Percentiles rank a stretch among this genome's conserved stretches.
phyloP scores from a whole-genome alignment of 2,888 invertebrate species.

The Ypsolopha sequella region DNA sequence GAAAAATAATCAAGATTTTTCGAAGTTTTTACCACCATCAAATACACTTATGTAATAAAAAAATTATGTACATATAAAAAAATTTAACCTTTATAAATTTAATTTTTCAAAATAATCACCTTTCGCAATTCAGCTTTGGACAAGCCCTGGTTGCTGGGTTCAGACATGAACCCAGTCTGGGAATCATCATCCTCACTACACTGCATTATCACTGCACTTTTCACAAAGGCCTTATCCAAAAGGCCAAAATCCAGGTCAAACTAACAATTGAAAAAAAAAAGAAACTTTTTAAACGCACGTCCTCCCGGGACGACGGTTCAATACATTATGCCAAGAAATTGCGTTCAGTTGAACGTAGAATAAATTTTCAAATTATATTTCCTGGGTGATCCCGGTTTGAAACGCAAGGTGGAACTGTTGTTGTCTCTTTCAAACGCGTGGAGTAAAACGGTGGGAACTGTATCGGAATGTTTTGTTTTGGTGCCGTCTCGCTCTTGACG shows the following conservation, averaged over 20 bases:
- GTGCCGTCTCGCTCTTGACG: constrained; percentile 47
- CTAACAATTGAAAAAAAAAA: not conserved
- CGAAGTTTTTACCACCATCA: not conserved
- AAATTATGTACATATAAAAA: too few species aligned
- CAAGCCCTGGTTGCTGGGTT: constrained; percentile 66
- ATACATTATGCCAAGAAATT: constrained; percentile 29
- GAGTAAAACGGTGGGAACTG: constrained; percentile 49
- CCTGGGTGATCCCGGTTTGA: not conserved
- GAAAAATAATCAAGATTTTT: not conserved
- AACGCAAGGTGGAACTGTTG: not conserved
- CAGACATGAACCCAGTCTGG: constrained; percentile 54
- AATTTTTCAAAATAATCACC: constrained; percentile 41
- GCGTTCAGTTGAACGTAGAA: constrained; percentile 32
- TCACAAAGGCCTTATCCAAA: constrained; percentile 8
- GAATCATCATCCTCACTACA: constrained; percentile 75
- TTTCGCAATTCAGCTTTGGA: constrained; percentile 79
- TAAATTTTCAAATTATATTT: constrained; percentile 35
- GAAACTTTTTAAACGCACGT: constrained; percentile 12
- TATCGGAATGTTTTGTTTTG: constrained; percentile 69
- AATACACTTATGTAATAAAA: not conserved
- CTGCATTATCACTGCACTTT: constrained; percentile 53
- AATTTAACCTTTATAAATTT: too few species aligned
- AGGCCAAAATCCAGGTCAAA: not conserved
- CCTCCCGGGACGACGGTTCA: constrained; percentile 21
- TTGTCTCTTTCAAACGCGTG: constrained; percentile 27